Percentiles rank a stretch among this genome's conserved stretches.
These are phyloP conservation scores for Pollicipes pollicipes DNA, from an alignment of 1,140 invertebrate genomes.

Conservation along the genomic window DNA sequence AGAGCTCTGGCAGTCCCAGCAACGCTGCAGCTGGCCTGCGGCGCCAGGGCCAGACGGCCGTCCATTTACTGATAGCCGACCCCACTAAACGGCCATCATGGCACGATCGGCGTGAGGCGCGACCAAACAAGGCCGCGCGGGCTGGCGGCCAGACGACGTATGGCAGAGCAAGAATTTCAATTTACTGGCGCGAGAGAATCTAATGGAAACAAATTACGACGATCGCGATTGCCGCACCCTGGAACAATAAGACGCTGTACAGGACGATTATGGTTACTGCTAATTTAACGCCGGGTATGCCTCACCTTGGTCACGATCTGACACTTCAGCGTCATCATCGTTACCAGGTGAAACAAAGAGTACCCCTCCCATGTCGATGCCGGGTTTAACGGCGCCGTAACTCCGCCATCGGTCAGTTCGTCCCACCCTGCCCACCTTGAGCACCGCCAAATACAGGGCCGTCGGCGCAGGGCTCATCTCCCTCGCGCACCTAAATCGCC, in stretches of 20 bases:
- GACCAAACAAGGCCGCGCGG: background rate
- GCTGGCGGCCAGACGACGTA: too few species aligned
- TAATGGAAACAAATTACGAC: background rate
- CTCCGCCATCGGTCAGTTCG: background rate
- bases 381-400: background rate
- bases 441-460: too few species aligned
- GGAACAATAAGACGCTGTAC: background rate
- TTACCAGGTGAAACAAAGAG: background rate
- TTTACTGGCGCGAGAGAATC: background rate
- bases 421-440: too few species aligned
- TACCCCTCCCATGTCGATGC: too few species aligned
- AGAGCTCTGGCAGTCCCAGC: too few species aligned
- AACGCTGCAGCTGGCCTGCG: background rate
- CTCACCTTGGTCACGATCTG: background rate
- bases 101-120: too few species aligned
- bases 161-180: background rate
- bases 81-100: too few species aligned
- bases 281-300: background rate
- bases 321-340: background rate
- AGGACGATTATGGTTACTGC: background rate
- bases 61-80: too few species aligned
- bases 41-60: background rate
- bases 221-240: background rate
- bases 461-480: background rate
- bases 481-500: background rate